Evolutionary conservation across 2,113 vertebrate species (phyloP), one percentile per base, ranked within the genome.

Genomic region (Butastur rufipennis): DNA sequence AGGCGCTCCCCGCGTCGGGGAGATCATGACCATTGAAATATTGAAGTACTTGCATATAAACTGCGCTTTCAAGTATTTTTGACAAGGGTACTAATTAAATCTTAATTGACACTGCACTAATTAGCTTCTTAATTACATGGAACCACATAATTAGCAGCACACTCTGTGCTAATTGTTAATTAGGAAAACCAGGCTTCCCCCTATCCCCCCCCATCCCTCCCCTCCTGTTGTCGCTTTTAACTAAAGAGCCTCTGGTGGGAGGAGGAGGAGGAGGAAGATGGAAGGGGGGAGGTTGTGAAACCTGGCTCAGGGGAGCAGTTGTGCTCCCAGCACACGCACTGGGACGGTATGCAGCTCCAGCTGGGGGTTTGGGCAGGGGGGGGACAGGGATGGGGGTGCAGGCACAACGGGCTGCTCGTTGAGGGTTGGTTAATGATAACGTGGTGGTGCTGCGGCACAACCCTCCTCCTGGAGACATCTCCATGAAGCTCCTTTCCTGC

Each of bases 101-200:
- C 98, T 98, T 98, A 98, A 98, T 97, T 98, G 98, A 98, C 98
- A 98, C 90, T 2, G 96, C 97, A 94, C 97, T 98, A 98, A 98
- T 98, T 98, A 98, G 97, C 98, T 98, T 98, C 98, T 98, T 98
- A 98, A 98, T 98, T 98, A 98, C 98, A 98, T 17, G 71, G 98
- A 98, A 98, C 97, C 98, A 97, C 97, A 97, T 97, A 98, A 98
- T 98, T 98, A 98, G 98, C 97, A 78, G 97, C 97, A 61, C 96
- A 95, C 98, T 98, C 97, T 91, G 97, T 84, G 85, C 97, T 98
- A 98, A 98, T 98, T 98, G 96, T 97, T 98, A 98, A 97, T 98
- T 98, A 98, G 97, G 96, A 97, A 96, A 97, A 98, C 95, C 90
- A 97, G 95, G 91, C 96, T 95, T 92, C 59, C 91, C 90, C 92